These are phyloP conservation scores for Conus betulinus DNA, from an alignment of 1,140 invertebrate genomes.

Conservation along the genomic window DNA sequence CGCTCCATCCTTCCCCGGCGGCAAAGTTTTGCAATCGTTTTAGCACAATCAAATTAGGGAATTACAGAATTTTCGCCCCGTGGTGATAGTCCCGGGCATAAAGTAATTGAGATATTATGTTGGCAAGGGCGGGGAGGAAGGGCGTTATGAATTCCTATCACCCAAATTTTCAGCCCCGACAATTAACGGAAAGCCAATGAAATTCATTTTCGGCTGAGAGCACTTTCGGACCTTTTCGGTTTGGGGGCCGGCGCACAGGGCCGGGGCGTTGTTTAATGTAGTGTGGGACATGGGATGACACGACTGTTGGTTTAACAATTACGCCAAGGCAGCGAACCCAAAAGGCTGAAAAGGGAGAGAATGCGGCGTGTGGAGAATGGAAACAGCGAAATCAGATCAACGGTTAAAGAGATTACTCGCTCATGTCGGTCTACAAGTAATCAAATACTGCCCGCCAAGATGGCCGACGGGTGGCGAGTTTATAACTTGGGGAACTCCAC, in stretches of 20 bases:
- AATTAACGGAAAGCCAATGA: slow-evolving; percentile 39
- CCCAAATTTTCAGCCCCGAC: slow-evolving; percentile 22
- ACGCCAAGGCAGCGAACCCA: slow-evolving; percentile 1
- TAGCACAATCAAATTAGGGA: slow-evolving; percentile 39
- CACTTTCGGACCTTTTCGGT: slow-evolving; percentile 24
- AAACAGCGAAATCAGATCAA: slow-evolving; percentile 36
- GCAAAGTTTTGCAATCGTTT: slow-evolving; percentile 43
- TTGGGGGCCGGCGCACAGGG: neutral
- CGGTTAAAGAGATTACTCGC: slow-evolving; percentile 23
- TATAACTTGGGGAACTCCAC: neutral
- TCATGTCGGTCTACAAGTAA: neutral
- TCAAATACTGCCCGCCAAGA: slow-evolving; percentile 17
- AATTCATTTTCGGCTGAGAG: slow-evolving; percentile 29
- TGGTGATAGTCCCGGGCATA: slow-evolving; percentile 21
- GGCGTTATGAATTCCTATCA: slow-evolving; percentile 38
- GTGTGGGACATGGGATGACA: slow-evolving; percentile 25
- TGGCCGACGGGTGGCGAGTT: slow-evolving; percentile 1
- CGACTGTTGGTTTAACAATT: slow-evolving; percentile 37
- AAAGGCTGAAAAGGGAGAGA: slow-evolving; percentile 24
- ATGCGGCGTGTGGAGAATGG: slow-evolving; percentile 33
- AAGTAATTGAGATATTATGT: slow-evolving; percentile 41
- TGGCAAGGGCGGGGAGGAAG: neutral
- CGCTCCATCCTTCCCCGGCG: neutral
- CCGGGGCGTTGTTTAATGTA: neutral
- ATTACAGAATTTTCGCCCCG: slow-evolving; percentile 28